A percentile compares a stretch with the other conserved stretches of the same genome.
Evolutionary conservation across 2,113 vertebrate genomes (phyloP).

Genomic region (Galemys pyrenaicus): DNA sequence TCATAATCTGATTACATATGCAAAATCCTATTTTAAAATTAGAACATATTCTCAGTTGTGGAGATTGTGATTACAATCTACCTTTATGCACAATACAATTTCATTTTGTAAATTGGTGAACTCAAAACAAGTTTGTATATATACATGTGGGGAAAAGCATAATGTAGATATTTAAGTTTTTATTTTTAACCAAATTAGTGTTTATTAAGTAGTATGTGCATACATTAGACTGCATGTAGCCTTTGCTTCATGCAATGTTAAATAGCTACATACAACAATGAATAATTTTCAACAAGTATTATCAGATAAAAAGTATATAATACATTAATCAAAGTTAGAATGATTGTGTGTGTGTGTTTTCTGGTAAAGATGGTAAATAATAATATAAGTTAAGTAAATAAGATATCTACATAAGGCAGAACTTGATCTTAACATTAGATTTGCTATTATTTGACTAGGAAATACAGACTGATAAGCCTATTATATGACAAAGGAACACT

Average conservation of each 20-base stretch:
- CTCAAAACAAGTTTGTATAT: not conserved
- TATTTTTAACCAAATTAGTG: not conserved
- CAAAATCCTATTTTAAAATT: not conserved
- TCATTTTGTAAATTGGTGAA: not conserved
- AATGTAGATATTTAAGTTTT: not conserved
- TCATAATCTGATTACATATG: not conserved
- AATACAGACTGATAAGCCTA: not conserved
- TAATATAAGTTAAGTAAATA: not conserved
- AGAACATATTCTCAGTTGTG: not conserved
- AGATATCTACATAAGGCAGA: not conserved
- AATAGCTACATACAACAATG: not conserved
- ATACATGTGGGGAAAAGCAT: rapidly evolving
- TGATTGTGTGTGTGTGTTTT: not conserved
- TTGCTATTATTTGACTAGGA: not conserved
- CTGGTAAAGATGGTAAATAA: not conserved
- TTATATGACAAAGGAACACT: not conserved
- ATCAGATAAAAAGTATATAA: not conserved
- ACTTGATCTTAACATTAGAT: not conserved
- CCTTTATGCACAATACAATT: not conserved
- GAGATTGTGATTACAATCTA: not conserved
- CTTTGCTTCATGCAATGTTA: not conserved
- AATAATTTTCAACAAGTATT: not conserved
- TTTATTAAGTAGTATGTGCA: not conserved
- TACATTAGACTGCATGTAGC: not conserved
- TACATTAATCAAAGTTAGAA: not conserved